Percentiles rank a stretch among this genome's conserved stretches.
Evolutionary conservation across 2,113 vertebrate genomes (phyloP).

Genomic region (Oenanthe oenanthe): DNA sequence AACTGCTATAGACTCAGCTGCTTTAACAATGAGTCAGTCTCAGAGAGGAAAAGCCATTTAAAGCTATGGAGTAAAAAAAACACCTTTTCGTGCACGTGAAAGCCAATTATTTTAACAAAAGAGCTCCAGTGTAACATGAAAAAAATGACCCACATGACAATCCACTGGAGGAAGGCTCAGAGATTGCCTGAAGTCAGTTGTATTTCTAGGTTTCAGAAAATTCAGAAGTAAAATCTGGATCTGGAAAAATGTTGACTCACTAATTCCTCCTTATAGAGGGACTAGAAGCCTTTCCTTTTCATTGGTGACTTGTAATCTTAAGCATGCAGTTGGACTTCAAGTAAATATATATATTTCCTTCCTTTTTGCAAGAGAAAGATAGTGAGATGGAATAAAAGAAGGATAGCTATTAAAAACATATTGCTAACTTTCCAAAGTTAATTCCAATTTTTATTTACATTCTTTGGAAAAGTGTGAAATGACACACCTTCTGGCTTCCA

Average conservation of each 20-base stretch:
- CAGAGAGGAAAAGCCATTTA: slow-evolving; percentile 20
- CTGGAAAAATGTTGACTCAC: not conserved
- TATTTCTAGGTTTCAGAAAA: not conserved
- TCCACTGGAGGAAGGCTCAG: not conserved
- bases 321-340: not conserved
- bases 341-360: not conserved
- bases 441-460: not conserved
- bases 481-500: not conserved
- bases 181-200: not conserved
- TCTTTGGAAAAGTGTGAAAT: not conserved
- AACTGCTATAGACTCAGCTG: not conserved
- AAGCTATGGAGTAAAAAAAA: not conserved
- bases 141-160: not conserved
- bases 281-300: not conserved
- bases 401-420: not conserved
- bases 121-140: not conserved
- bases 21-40: slow-evolving; percentile 25
- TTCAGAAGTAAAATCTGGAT: not conserved
- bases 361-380: not conserved
- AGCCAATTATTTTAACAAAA: slow-evolving; percentile 20
- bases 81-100: not conserved
- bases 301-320: not conserved
- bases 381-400: not conserved
- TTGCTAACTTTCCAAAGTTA: not conserved
- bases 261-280: not conserved